Percentiles rank a stretch among this genome's conserved stretches.
Evolutionary conservation across 2,113 vertebrate genomes (phyloP).

Genomic region (Neopipo cinnamomea): DNA sequence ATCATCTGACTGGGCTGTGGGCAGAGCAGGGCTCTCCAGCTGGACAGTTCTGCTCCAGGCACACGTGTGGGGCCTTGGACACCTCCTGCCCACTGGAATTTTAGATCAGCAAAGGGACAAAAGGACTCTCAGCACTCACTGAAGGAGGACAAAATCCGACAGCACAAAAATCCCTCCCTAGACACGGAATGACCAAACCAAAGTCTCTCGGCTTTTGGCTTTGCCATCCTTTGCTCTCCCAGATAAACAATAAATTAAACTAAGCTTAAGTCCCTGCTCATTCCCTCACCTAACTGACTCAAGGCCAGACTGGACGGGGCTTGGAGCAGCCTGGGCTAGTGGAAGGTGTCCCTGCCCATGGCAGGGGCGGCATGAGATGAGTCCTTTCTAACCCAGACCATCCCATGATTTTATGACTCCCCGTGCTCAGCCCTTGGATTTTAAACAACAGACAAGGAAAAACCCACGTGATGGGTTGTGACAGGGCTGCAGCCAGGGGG

Average conservation of each 20-base stretch:
- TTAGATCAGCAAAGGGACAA: not conserved
- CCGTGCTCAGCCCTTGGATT: not conserved
- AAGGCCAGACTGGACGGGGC: not conserved
- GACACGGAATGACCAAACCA: rapidly evolving
- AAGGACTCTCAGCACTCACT: not conserved
- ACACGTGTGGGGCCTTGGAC: not conserved
- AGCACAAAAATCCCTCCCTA: not conserved
- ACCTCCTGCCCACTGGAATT: not conserved
- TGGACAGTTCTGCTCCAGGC: not conserved
- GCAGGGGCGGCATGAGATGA: not conserved
- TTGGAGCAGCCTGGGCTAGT: not conserved
- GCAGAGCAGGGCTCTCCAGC: not conserved
- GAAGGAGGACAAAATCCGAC: not conserved
- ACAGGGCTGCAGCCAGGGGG: not conserved
- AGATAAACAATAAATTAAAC: not conserved
- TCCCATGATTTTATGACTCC: not conserved
- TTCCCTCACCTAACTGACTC: not conserved
- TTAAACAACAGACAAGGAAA: not conserved
- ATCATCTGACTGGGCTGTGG: not conserved
- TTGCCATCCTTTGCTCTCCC: not conserved
- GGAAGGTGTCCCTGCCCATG: not conserved
- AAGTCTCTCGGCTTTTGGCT: not conserved
- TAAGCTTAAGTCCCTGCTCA: not conserved
- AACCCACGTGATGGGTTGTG: rapidly evolving
- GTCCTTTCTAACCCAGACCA: not conserved